Evolutionary conservation across 2,888 invertebrate genomes (phyloP), one percentile per base, ranked within the genome.

Genomic region (Tenthredo amoena): DNA sequence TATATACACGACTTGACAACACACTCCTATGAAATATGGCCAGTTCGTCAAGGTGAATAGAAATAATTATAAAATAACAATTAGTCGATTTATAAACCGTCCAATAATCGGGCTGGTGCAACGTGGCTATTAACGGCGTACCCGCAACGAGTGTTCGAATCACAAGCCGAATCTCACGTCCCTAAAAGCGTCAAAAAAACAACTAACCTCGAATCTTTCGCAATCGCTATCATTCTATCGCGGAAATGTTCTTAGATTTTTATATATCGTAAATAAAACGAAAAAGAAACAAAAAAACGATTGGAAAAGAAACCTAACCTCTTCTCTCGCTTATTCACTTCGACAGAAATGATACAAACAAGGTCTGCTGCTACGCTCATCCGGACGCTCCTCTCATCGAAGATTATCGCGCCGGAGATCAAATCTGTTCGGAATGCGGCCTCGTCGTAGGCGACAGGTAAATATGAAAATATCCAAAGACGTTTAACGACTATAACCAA

Each of bases 361-460:
- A 96, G 94, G 97, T 98, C 90, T 97, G 97, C 92, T 99, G 99
- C 93, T 97, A 97, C 94, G 96, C 97, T 87, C 99, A 99, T 95
- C 99, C 99, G 87, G 98, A 99, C 93, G 98, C 99, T 21, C 96
- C 97, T 77, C 95, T 99, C 83, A 98, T 99, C 90, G 99, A 99
- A 94, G 99, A 99, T 94, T 99, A 99, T 94, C 96, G 99, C 91
- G 99, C 99, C 87, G 99, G 99, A 55, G 99, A 99, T 94, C 98
- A 99, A 96, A 99, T 99, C 91, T 99, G 99, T 94, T 98, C 99
- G 43, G 99, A 99, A 94, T 99, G 99, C 95, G 99, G 99, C n/a
- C 95, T 99, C 86, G 99, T 99, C 81, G 99, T 99, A 37, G 99
- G 99, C 18, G 99, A 99, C 94, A 96, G 98, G 98, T 98, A 95